phyloP scores from a whole-genome alignment of 1,140 invertebrate species.

The Drosophila pseudoobscura region DNA sequence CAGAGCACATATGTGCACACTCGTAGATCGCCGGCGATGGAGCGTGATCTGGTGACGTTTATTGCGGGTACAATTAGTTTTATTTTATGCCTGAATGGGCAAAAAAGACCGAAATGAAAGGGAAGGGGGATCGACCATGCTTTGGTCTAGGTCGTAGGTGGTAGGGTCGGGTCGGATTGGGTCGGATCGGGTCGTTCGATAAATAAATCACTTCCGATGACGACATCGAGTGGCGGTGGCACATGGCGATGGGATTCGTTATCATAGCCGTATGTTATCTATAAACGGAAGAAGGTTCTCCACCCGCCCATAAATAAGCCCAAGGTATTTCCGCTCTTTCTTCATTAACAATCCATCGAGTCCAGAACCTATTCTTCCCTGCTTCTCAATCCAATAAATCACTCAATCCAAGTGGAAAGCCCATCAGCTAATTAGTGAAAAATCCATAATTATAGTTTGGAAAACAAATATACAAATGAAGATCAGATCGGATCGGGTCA shows the following conservation, averaged over 20 bases:
- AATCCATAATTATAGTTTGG: not conserved
- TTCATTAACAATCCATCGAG: too few species aligned
- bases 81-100: slow-evolving; percentile 55
- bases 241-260: slow-evolving; percentile 47
- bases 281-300: not conserved
- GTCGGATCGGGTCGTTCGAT: slow-evolving; percentile 31
- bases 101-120: not conserved
- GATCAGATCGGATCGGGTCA: not conserved
- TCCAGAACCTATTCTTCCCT: too few species aligned
- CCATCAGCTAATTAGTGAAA: slow-evolving; percentile 1
- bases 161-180: not conserved
- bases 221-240: slow-evolving; percentile 42
- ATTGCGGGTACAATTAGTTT: slow-evolving; percentile 46
- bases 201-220: slow-evolving; percentile 72
- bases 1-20: too few species aligned
- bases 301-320: not conserved
- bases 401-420: too few species aligned
- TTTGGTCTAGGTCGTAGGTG: not conserved
- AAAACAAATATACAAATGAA: not conserved
- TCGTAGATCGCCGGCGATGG: slow-evolving; percentile 33
- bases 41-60: slow-evolving; percentile 43
- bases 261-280: slow-evolving; percentile 4
- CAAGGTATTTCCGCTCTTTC: not conserved
- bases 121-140: not conserved
- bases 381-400: too few species aligned